Base-by-base conservation (phyloP, 2,888 invertebrate genomes). In the Sarcophaga rosellei region DNA sequence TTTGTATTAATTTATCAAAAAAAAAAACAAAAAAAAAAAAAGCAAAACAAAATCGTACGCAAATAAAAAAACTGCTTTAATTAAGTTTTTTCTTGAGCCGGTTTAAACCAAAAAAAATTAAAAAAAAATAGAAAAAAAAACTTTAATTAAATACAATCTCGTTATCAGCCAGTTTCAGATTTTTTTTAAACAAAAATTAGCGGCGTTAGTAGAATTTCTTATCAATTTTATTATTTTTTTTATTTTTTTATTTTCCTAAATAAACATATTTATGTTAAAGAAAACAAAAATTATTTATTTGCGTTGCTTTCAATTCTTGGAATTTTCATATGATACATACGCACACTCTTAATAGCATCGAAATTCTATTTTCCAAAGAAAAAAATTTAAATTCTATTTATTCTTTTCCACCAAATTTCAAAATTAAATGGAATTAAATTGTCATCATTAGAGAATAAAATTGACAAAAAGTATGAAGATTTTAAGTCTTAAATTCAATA, bases 101-200 rank as follows among this genome's bases (percentile, higher is more conserved):
- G 81, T 79, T 85, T 81, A 44, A 72, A 75, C 53, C 63, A 62
- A 61, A 70, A 53, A 3, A 74, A 47, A 73, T 12, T 10, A 25
- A n/a, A 63, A 17, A 65, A 53, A n/a, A 20, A 77, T 47, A 47
- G 12, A 68, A 66, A 73, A 35, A 25, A 35, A 35, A 8, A 8
- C 8, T 35, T 35, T 35, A 35, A 35, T 35, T 35, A 35, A 35
- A 35, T 8, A 35, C 35, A 8, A 72, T 59, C 73, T 62, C 61
- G 59, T 78, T 81, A 81, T 85, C 85, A 78, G 74, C 62, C 68
- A 53, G 80, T 23, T 81, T 23, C 85, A 78, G 78, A 45, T 59
- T 35, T 76, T 23, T 81, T 44, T 69, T 63, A 61, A 76, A 72
- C 1, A 69, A 44, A 20, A 70, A 59, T 45, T 45, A 63, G 12